Evolutionary conservation across 1,140 invertebrate species (phyloP), one percentile per base, ranked within the genome.

Genomic region (Camponotus floridanus): DNA sequence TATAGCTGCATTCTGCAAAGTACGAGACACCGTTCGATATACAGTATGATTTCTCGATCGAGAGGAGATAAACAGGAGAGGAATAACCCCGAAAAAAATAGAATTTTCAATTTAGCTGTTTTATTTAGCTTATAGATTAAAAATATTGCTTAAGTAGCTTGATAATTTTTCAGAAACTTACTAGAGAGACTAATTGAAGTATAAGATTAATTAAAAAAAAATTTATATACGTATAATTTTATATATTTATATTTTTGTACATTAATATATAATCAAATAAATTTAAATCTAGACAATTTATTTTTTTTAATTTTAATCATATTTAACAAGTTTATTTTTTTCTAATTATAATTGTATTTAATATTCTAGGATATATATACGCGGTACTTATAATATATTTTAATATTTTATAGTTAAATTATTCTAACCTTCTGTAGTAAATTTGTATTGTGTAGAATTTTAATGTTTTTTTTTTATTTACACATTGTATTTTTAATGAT

Each of bases 11-110:
- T 42, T 36, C 15, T 51, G 57, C 39, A 8, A 11, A 73, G 0
- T 13, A 15, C 33, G 15, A 31, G 21, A 9, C 39, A 31, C 6
- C 42, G 39, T 33, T 68, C 45, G 76, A 68, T 33, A 33, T 15
- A 21, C 39, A 4, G 21, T 8, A 21, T 9, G 21, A 3, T 26
- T 31, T 79, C 62, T 48, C 76, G n/a, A 39, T 13, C 45, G 45
- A 39, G n/a, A 11, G 76, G 42, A 80, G 57, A 39, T 31, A 39
- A 36, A 39, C 11, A 31, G 8, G 21, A 64, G 64, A 33, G 45
- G 21, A 80, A 57, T 80, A 80, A 80, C 76, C 45, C 64, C 45
- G 33, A 45, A 80, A 51, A 45, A 80, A 80, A 70, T 80, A 2
- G 64, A 15, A 70, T 33, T 70, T 70, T 68, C 33, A 31, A 3